Base-by-base conservation (phyloP, 2,113 vertebrate genomes). In the Tretioscincus oriximinensis region DNA sequence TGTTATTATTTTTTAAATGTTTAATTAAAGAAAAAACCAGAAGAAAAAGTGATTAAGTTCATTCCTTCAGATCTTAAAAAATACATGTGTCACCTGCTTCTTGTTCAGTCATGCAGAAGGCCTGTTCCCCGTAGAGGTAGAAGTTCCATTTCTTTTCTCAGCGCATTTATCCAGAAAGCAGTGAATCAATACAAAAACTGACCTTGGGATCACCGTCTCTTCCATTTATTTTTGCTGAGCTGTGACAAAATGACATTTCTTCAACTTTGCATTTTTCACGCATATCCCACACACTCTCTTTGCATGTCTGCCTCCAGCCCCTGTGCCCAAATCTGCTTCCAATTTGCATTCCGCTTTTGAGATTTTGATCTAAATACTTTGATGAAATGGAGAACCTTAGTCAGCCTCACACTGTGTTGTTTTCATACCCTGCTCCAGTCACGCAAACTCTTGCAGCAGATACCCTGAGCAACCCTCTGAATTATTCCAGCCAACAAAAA, bases 261-360 rank as follows among this genome's bases (percentile, higher is more conserved):
- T 70, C 69, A 29, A n/a, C 7, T 54, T 21, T 35, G 31, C 9
- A 5, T n/a, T 69, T 47, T 28, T 61, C 11, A 21, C 45, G 58
- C 28, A 63, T 28, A n/a, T 41, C 65, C 28, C 35, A 6, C 28
- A 31, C 41, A 20, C 72, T 35, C 4, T 58, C 73, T 84, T 84
- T 80, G 80, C 78, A 83, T 75, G 78, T 81, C 82, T 84, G 87
- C 69, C 77, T 88, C 61, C 3, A 45, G 77, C 76, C 76, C 73
- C 67, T 66, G 69, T 67, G 68, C 69, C 80, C 90, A 87, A 87
- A 87, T 91, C 90, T 93, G 91, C 84, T 92, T 92, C 87, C 91
- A 92, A 92, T 92, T 92, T 92, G 90, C 91, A 93, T 93, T 92
- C 90, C 79, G 82, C 86, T 87, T 81, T 86, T 68, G 87, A 90